These are phyloP conservation scores for Nannobrachium achirus DNA, from an alignment of 2,113 vertebrate species.

Conservation along the genomic window DNA sequence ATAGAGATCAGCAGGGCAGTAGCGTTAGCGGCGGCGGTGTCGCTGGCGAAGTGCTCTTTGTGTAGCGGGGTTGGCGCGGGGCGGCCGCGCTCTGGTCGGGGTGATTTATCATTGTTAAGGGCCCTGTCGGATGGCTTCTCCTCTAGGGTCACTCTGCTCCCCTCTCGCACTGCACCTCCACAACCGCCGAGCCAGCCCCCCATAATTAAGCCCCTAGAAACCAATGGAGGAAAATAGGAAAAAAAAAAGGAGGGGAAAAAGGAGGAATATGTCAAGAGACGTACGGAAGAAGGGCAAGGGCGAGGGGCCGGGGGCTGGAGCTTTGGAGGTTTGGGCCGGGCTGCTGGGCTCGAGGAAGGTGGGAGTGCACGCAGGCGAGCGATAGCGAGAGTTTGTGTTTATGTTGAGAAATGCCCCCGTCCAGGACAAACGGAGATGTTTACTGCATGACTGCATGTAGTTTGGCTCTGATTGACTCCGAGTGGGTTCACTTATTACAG, in stretches of 20 bases:
- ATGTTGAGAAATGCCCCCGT: neutral
- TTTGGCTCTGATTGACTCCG: slow-evolving; percentile 6
- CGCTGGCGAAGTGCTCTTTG: slow-evolving; percentile 15
- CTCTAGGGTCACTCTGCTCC: slow-evolving; percentile 75
- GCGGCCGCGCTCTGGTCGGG: slow-evolving; percentile 28
- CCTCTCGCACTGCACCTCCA: slow-evolving; percentile 54
- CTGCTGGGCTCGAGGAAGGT: neutral
- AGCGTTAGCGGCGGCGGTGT: slow-evolving; percentile 12
- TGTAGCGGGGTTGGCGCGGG: neutral
- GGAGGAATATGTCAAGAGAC: slow-evolving; percentile 47
- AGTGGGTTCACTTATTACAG: neutral
- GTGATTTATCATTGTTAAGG: slow-evolving; percentile 85
- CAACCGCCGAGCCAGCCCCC: slow-evolving; percentile 59
- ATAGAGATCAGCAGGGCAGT: slow-evolving; percentile 36
- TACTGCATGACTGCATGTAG: slow-evolving; percentile 1
- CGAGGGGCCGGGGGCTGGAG: slow-evolving; percentile 26
- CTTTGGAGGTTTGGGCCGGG: slow-evolving; percentile 6
- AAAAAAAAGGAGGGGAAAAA: neutral
- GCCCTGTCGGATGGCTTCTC: slow-evolving; percentile 78
- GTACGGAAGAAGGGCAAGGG: slow-evolving; percentile 52
- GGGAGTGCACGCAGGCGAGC: neutral
- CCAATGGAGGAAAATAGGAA: slow-evolving; percentile 50
- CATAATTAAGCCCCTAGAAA: slow-evolving; percentile 80
- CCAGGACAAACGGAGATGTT: neutral
- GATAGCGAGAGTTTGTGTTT: neutral